Evolutionary conservation across 2,888 invertebrate genomes (phyloP).

Genomic region (Mimumesa dahlbomi): DNA sequence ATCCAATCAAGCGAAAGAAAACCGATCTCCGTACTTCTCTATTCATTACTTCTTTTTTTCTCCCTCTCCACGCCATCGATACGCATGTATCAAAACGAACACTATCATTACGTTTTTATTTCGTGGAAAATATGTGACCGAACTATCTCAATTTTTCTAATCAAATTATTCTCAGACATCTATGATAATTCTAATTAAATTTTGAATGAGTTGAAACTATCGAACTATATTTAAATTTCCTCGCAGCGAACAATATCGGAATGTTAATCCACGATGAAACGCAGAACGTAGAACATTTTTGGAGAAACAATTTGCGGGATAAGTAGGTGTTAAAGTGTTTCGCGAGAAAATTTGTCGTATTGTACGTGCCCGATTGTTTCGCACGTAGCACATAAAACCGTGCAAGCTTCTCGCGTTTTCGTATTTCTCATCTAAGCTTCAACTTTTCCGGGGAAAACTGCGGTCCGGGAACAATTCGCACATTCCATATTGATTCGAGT

Average conservation of each 20-base stretch:
- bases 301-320: too few relatives aligned
- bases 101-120: too few relatives aligned
- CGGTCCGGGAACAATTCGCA: constrained; percentile 8
- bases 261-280: too few relatives aligned
- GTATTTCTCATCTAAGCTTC: constrained; percentile 26
- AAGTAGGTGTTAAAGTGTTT: neutral
- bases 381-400: constrained; percentile 17
- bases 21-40: neutral
- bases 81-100: neutral
- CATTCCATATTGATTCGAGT: constrained; percentile 24
- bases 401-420: neutral
- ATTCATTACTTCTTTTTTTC: neutral
- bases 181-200: too few relatives aligned
- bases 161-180: too few relatives aligned
- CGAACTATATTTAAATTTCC: too few relatives aligned
- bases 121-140: too few relatives aligned
- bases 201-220: too few relatives aligned
- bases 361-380: constrained; percentile 20
- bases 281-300: too few relatives aligned
- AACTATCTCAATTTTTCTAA: too few relatives aligned
- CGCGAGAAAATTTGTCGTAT: neutral
- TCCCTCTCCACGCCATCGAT: too few relatives aligned
- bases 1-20: neutral
- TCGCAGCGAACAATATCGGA: too few relatives aligned
- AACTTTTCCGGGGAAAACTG: neutral